Conservation (phyloP, 2,797 vertebrate genomes). For the Protosalanx chinensis region DNA sequence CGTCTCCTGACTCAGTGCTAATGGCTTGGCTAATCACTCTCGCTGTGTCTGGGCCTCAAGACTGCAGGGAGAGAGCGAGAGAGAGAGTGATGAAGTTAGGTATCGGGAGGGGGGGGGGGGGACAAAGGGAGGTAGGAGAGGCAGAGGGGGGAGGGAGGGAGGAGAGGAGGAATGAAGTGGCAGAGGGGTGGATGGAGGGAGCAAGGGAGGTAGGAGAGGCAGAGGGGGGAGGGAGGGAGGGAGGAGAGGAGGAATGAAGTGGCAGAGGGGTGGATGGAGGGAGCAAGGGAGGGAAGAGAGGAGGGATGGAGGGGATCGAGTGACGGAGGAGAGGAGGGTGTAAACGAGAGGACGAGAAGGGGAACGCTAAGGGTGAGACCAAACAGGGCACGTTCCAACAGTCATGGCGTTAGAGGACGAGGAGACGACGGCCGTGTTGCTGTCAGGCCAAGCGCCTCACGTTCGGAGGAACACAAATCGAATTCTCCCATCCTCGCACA, state of each 20-base stretch:
- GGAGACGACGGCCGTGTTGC: no score
- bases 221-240: not conserved
- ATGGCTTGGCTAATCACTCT: constrained; percentile 46
- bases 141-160: not conserved
- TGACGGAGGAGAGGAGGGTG: no score
- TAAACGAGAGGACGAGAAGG: not conserved
- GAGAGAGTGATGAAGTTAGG: not conserved
- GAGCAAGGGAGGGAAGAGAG: not conserved
- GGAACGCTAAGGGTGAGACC: not conserved
- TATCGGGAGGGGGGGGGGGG: not conserved
- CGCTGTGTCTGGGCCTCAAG: constrained; percentile 26
- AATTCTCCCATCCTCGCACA: no score
- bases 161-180: not conserved
- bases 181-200: not conserved
- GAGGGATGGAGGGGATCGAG: no score
- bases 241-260: not conserved
- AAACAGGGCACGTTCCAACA: not conserved
- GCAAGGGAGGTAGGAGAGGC: not conserved
- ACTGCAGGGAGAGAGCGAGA: constrained; percentile 25
- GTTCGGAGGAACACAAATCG: no score
- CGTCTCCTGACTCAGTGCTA: constrained; percentile 40
- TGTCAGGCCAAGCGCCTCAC: no score
- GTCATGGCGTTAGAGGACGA: no score
- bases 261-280: not conserved
- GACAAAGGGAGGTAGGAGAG: not conserved